Percentiles rank a stretch among this genome's conserved stretches.
phyloP scores from a whole-genome alignment of 2,113 vertebrate genomes.

The Delphinus delphis region DNA sequence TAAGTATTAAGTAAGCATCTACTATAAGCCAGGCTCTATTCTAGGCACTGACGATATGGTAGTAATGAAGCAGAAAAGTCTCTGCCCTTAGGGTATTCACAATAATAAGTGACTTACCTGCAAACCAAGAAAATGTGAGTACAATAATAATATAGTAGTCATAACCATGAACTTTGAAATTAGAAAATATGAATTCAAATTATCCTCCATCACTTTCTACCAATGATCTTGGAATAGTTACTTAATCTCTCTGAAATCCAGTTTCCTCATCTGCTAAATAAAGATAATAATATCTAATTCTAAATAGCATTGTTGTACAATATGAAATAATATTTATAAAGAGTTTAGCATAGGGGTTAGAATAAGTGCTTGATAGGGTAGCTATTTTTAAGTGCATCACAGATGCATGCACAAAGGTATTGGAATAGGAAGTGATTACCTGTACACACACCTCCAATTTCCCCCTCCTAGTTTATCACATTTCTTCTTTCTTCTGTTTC shows the following conservation, averaged over 20 bases:
- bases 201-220: background rate
- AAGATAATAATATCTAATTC: slow-evolving; percentile 4
- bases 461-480: background rate
- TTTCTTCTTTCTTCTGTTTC: background rate
- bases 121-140: background rate
- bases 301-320: background rate
- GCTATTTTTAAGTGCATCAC: background rate
- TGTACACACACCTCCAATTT: background rate
- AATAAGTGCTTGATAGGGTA: background rate
- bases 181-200: background rate
- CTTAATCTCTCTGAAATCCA: background rate
- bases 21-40: background rate
- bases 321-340: slow-evolving; percentile 10
- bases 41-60: background rate
- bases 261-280: background rate
- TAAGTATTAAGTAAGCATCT: background rate
- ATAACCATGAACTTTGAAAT: background rate
- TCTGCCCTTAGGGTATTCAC: background rate
- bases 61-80: background rate
- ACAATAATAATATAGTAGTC: background rate
- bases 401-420: background rate
- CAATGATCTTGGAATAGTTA: background rate
- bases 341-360: background rate
- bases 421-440: background rate
- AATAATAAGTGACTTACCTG: background rate